Conservation (phyloP, 2,113 vertebrate genomes). For the Cavia aperea region DNA sequence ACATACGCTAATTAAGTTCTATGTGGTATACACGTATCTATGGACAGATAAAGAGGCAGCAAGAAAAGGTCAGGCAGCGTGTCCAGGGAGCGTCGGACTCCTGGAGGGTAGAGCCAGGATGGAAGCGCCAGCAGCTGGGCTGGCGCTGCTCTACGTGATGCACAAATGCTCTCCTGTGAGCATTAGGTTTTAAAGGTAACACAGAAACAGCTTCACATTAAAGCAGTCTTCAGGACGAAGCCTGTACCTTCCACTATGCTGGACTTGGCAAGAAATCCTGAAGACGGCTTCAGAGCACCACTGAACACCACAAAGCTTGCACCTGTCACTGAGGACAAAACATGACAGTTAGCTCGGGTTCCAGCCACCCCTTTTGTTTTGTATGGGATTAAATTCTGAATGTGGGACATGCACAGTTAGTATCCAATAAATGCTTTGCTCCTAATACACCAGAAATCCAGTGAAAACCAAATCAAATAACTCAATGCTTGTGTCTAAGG, state of each 20-base stretch:
- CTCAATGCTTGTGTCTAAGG: slow-evolving; percentile 19
- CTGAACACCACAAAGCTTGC: slow-evolving; percentile 98
- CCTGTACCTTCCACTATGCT: slow-evolving; percentile 94
- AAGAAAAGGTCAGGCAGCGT: not conserved
- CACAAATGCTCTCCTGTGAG: slow-evolving; percentile 6
- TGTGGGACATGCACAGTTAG: not conserved
- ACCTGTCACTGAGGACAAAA: slow-evolving; percentile 85
- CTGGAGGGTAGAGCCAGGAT: not conserved
- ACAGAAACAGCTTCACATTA: slow-evolving; percentile 36
- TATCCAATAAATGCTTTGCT: not conserved
- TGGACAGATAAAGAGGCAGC: not conserved
- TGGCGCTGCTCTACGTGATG: not conserved
- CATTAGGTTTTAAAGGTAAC: slow-evolving; percentile 33
- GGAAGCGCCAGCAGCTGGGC: not conserved
- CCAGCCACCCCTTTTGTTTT: not conserved
- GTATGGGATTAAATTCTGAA: slow-evolving; percentile 10
- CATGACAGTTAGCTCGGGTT: not conserved
- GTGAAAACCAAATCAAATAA: not conserved
- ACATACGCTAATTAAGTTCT: not conserved
- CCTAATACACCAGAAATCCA: slow-evolving; percentile 15
- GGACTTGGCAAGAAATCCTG: slow-evolving; percentile 93
- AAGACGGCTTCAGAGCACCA: slow-evolving; percentile 90
- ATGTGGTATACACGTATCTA: not conserved
- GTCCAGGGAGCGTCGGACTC: not conserved
- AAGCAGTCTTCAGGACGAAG: slow-evolving; percentile 42